Base-by-base conservation (phyloP, 2,888 invertebrate genomes). In the Diarsia rubi region DNA sequence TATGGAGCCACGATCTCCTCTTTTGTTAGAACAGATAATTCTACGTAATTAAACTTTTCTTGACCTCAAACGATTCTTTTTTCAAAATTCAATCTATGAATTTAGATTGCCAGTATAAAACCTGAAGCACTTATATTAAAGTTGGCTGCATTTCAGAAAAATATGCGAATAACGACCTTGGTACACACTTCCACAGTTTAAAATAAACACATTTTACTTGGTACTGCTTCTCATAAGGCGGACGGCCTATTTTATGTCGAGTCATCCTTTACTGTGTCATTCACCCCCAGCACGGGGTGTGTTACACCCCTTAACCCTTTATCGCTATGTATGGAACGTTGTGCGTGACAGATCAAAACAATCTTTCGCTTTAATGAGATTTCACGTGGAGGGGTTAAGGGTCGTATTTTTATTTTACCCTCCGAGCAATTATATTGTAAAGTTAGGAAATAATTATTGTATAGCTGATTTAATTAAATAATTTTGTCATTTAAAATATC, bases 231-330 rank as follows among this genome's bases (percentile, higher is more conserved):
- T 82, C 89, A 90, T 92, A 92, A 91, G 92, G 86, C 87, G 83
- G 89, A 90, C 90, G 91, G 89, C 90, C 88, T 91, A 88, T 92
- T 93, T 93, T 90, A 91, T 89, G 89, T 88, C 88, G 84, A 88
- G 81, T 89, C 87, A 89, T 91, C 89, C 88, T 90, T 88, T 86
- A 88, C 83, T 77, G 88, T 89, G 90, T 89, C 91, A 85, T 90
- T 91, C 89, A 91, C 88, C 91, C 91, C 78, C 57, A 79, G 66
- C 69, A 75, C 75, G 83, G 83, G 87, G 87, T 84, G 81, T 73
- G 73, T 67, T 60, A 75, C 78, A 84, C 84, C 88, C 88, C 84
- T 85, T 79, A 78, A 84, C 85, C 88, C 87, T 88, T 89, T 88
- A 85, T 82, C 80, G 75, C 75, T 67, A 77, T 83, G 82, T 85